Percentiles rank a stretch among this genome's conserved stretches.
These are phyloP conservation scores for Chymomyza amoena DNA, from an alignment of 2,888 invertebrate species.

Conservation along the genomic window DNA sequence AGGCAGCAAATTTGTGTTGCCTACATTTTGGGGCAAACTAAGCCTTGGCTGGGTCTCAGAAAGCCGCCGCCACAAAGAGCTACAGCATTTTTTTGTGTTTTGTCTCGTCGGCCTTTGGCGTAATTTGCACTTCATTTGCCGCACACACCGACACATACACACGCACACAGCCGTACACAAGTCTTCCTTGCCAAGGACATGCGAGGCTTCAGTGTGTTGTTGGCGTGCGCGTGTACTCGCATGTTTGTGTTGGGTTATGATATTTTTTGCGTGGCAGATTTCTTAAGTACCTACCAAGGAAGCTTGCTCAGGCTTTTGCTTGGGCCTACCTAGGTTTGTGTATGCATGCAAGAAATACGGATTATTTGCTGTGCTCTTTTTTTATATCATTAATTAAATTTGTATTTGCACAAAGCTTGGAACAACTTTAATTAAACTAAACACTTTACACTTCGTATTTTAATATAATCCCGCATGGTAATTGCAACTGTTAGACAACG, in stretches of 20 bases:
- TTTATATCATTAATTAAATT: conserved; percentile 5
- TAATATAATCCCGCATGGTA: conserved; percentile 13
- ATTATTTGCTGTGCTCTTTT: neutral
- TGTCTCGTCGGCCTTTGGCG: conserved; percentile 44
- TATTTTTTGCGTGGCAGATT: conserved; percentile 37
- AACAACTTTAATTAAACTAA: conserved; percentile 28
- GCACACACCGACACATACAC: conserved; percentile 27
- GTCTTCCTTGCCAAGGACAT: conserved; percentile 41
- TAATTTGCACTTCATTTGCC: conserved; percentile 68
- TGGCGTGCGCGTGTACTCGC: neutral
- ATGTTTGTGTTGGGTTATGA: conserved; percentile 13
- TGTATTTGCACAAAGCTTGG: neutral
- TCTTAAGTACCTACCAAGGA: conserved; percentile 28
- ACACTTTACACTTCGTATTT: neutral
- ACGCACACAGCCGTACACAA: conserved; percentile 19
- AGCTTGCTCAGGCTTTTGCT: neutral
- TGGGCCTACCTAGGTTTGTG: conserved; percentile 2
- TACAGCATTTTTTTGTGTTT: neutral
- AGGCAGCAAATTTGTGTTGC: conserved; percentile 16
- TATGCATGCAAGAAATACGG: neutral
- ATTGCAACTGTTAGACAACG: conserved; percentile 38
- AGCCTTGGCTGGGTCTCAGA: neutral
- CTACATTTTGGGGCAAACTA: conserved; percentile 25
- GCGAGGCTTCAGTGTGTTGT: conserved; percentile 1
- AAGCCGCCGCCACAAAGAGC: neutral